A percentile compares a stretch with the other conserved stretches of the same genome.
Evolutionary conservation across 1,140 invertebrate genomes (phyloP).

Genomic region (Pseudobourletiella spinata): DNA sequence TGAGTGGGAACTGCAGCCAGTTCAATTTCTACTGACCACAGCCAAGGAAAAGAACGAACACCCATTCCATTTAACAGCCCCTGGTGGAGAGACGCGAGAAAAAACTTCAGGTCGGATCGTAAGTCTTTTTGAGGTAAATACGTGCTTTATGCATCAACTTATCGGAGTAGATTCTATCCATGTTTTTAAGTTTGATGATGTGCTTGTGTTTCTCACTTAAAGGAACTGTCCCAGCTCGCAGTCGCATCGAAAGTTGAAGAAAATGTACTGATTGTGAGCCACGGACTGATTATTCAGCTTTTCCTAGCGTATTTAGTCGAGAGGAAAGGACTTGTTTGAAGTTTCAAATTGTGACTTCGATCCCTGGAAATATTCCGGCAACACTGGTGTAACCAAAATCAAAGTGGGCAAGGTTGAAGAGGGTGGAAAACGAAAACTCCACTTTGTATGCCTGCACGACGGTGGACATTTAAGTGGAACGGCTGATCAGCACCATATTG

Average conservation of each 20-base stretch:
- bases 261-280: neutral
- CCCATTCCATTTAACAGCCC: too few species aligned
- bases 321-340: neutral
- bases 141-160: too few species aligned
- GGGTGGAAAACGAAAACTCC: neutral
- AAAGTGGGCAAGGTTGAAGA: neutral
- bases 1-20: neutral
- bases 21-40: neutral
- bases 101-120: too few species aligned
- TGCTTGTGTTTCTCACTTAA: neutral
- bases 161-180: too few species aligned
- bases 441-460: neutral
- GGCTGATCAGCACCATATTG: too few species aligned
- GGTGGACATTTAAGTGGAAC: neutral
- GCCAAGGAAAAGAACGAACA: neutral
- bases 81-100: too few species aligned
- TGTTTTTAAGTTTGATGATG: neutral
- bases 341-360: neutral
- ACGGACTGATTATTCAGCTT: neutral
- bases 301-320: neutral
- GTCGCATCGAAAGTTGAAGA: neutral
- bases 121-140: too few species aligned
- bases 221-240: neutral
- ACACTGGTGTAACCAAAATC: neutral
- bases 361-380: neutral